Evolutionary conservation across 2,888 invertebrate genomes (phyloP), one percentile per base, ranked within the genome.

Genomic region (Allolobophora icterica): DNA sequence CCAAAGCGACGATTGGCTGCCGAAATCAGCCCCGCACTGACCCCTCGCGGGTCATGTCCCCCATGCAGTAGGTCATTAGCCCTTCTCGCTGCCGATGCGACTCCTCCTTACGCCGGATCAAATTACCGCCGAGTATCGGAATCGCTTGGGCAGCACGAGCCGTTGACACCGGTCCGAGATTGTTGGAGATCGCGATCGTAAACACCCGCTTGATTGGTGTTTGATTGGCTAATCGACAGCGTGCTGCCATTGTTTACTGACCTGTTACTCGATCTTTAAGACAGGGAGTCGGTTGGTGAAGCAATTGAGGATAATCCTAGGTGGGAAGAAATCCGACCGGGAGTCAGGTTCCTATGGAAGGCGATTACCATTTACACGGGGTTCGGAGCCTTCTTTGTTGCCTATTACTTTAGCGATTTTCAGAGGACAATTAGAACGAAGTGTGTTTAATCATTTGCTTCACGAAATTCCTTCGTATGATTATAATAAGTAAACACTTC

Each of bases 1-100:
- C 71, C 71, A 71, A 71, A 71, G 71, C 71, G 71, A n/a, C 71
- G 71, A 71, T 71, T 71, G 71, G 71, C n/a, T 71, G 71, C 71
- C 71, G 71, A 71, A 71, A 71, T 0, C n/a, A 6, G 71, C 71
- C 71, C 30, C 30, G 30, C 71, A 71, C 52, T 52, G 52, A 71
- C n/a, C 71, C 71, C 71, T 71, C 71, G 71, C 0, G 71, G 71
- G 71, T 71, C 71, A 71, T n/a, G 30, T 30, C 71, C 30, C 71
- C 71, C 30, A 38, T 38, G 24, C 71, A 71, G 71, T 11, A 13
- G 71, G 71, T 71, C 71, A 71, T 71, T 71, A 71, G 71, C 71
- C 52, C 52, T 24, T 6, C 52, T 6, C 24, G 52, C 52, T 52
- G 52, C 52, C 71, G 71, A 30, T 11, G 30, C n/a, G 6, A 13